Evolutionary conservation across 1,140 invertebrate genomes (phyloP).

Genomic region (Olivierus martensii): DNA sequence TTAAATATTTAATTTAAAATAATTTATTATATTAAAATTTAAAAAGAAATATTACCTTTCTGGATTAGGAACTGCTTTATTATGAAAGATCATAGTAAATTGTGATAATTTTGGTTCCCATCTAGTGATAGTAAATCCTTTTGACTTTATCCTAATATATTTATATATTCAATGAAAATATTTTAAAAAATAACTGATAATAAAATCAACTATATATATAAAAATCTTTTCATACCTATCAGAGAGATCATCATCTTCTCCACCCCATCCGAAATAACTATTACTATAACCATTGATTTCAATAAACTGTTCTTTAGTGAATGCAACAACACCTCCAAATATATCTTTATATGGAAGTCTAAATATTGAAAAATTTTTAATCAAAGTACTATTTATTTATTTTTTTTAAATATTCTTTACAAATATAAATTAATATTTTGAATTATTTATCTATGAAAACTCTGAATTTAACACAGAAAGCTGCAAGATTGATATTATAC

Average conservation of each 20-base stretch:
- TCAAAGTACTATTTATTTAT: too few relatives aligned
- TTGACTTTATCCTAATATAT: conserved; percentile 10
- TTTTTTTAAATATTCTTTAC: too few relatives aligned
- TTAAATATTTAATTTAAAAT: too few relatives aligned
- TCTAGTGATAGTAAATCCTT: conserved; percentile 17
- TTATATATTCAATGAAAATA: too few relatives aligned
- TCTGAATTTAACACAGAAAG: too few relatives aligned
- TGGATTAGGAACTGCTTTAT: conserved; percentile 42
- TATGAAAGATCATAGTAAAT: conserved; percentile 63
- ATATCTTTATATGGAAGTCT: conserved; percentile 21
- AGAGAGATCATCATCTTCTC: conserved; percentile 24
- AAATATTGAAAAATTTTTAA: background rate
- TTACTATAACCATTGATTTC: conserved; percentile 23
- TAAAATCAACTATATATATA: too few relatives aligned
- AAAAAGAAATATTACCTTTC: conserved; percentile 37
- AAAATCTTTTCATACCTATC: too few relatives aligned
- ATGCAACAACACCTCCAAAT: conserved; percentile 24
- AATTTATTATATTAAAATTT: too few relatives aligned
- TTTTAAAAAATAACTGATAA: too few relatives aligned
- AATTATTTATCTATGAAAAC: too few relatives aligned
- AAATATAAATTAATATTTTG: too few relatives aligned
- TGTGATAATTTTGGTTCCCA: conserved; percentile 22
- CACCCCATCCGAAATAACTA: conserved; percentile 24
- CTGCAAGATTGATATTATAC: too few relatives aligned
- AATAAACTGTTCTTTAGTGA: conserved; percentile 21